Base-by-base conservation (phyloP, 1,140 invertebrate genomes). In the Notospermus geniculatus region DNA sequence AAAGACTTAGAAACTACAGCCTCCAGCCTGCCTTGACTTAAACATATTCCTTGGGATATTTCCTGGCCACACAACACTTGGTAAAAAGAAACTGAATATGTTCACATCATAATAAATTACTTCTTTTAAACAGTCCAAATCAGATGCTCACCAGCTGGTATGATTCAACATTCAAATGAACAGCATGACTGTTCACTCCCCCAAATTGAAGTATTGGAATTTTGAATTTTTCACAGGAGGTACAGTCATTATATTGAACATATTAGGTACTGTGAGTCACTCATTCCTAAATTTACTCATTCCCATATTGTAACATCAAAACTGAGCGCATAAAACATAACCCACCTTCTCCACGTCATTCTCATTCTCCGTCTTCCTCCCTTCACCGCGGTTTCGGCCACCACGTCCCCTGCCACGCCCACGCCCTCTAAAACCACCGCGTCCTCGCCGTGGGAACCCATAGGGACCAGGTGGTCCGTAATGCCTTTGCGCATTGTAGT, bases 401-500 rank as follows among this genome's bases (percentile, higher is more conserved):
- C 65, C 23, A 23, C 66, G 29, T 17, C 60, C 56, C n/a, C 68
- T 56, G 13, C 72, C 71, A 22, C 71, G 62, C 0, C 69, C 69
- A 36, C 70, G 59, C 2, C 71, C 71, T 50, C 67, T 46, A 11
- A 60, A 61, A 22, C 63, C 39, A 13, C 61, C 58, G 23, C 59
- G 22, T 45, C 62, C 64, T 52, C 69, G 57, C 32, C 46, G 63
- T 19, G n/a, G 41, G 23, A 52, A 59, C 30, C 53, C 60, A 54
- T 30, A 62, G 23, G 53, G 55, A 58, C 29, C 29, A 56, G 56
- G 30, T 30, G 59, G 62, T 59, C 65, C 43, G 65, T 64, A 29
- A 32, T 65, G 19, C 60, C 66, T 43, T 60, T 65, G 60, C 30
- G 63, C 63, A 28, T 62, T 60, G 63, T 73, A 75, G 52, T 64